These are phyloP conservation scores for Brachypodius melanocephalos DNA, from an alignment of 2,113 vertebrate genomes.

Conservation along the genomic window DNA sequence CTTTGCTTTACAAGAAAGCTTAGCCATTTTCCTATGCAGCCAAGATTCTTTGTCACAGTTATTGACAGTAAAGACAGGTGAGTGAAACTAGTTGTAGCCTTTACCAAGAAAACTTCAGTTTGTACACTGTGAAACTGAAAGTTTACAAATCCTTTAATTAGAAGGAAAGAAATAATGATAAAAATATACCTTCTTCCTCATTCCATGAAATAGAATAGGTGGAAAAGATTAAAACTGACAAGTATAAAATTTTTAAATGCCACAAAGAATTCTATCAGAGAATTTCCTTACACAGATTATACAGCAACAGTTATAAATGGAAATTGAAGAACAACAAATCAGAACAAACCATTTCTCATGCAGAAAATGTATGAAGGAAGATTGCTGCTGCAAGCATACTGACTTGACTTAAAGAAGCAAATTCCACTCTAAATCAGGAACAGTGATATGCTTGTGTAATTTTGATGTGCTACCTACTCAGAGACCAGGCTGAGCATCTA, in stretches of 20 bases:
- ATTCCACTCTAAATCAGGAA: not conserved
- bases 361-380: slow-evolving; percentile 16
- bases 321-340: slow-evolving; percentile 37
- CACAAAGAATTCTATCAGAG: not conserved
- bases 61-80: not conserved
- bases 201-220: slow-evolving; percentile 20
- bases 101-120: not conserved
- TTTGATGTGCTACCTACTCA: not conserved
- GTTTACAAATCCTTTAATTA: slow-evolving; percentile 30
- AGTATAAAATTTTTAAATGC: slow-evolving; percentile 19
- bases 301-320: slow-evolving; percentile 6
- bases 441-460: not conserved
- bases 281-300: not conserved
- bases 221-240: slow-evolving; percentile 55
- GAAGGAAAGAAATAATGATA: slow-evolving; percentile 27
- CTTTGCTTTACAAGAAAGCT: not conserved
- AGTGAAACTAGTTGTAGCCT: not conserved
- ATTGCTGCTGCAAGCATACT: not conserved
- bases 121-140: not conserved
- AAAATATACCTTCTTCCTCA: not conserved
- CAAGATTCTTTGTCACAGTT: not conserved
- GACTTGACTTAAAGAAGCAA: slow-evolving; percentile 1
- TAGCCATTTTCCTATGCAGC: not conserved
- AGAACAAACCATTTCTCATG: slow-evolving; percentile 34
- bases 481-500: not conserved